Base-by-base conservation (phyloP, 2,888 invertebrate genomes). In the Drosophila mettleri region DNA sequence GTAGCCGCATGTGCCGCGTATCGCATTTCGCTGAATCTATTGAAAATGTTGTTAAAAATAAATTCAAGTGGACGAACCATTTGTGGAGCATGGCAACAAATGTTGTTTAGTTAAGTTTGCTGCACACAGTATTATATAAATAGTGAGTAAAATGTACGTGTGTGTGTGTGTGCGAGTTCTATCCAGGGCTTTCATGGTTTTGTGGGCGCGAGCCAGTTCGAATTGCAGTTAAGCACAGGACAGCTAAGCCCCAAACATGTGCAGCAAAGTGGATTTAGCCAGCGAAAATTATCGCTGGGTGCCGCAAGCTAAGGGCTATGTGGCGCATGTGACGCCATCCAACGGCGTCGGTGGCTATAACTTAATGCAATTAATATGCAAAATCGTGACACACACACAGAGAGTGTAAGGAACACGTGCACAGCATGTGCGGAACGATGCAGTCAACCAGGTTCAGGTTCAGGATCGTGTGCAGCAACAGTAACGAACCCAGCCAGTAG, bases 281-380 rank as follows among this genome's bases (percentile, higher is more conserved):
- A 74, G 84, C 84, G 83, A 73, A 88, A 86, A 86, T 86, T 86
- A 86, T 86, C 89, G 79, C 86, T 67, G 68, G 41, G 34, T 63
- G 68, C 67, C 73, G 68, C 78, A 60, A 61, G 74, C 62, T 63
- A 51, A 51, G 59, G 65, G 45, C 79, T 51, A 61, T 78, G 49
- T 51, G 61, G 58, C 75, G 80, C 89, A 90, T 89, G 90, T 87
- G 74, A 71, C 86, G 88, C 82, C 83, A 86, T 72, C 72, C 54
- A 74, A 60, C 45, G 65, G 54, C 54, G 71, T 38, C 61, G 80
- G 52, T 77, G 77, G 86, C 78, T 82, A 90, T 90, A 89, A 81
- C 90, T 89, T 90, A 89, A 90, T 89, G 90, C 88, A 90, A 89
- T 89, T 90, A 89, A 90, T 90, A 90, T 89, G 89, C 90, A 89